Evolutionary conservation across 2,888 invertebrate species (phyloP).

Genomic region (Craniophora ligustri): DNA sequence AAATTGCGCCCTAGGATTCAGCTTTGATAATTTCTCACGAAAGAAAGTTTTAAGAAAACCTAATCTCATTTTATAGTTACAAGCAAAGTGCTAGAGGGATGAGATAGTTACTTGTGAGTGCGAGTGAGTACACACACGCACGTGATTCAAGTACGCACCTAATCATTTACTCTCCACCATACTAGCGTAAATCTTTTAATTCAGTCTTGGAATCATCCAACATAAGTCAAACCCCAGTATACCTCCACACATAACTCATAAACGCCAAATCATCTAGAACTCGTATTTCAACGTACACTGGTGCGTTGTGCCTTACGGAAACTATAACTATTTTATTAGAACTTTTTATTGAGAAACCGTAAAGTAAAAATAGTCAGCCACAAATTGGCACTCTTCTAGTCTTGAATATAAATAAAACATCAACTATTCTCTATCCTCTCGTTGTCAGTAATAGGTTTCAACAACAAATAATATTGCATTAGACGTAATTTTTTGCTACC

Average conservation of each 20-base stretch:
- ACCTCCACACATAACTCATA: neutral
- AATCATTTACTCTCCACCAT: constrained; percentile 60
- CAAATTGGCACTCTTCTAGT: constrained; percentile 65
- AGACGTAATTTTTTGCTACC: constrained; percentile 20
- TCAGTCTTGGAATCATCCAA: constrained; percentile 54
- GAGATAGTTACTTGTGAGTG: constrained; percentile 38
- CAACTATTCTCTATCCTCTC: constrained; percentile 1
- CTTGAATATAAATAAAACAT: constrained; percentile 18
- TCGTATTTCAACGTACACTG: constrained; percentile 47
- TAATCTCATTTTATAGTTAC: constrained; percentile 43
- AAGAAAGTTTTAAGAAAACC: constrained; percentile 34
- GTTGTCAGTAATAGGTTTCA: constrained; percentile 9
- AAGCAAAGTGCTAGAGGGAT: constrained; percentile 23
- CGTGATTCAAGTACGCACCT: constrained; percentile 55
- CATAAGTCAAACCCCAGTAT: constrained; percentile 34
- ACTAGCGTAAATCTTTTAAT: constrained; percentile 54
- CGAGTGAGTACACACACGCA: constrained; percentile 44
- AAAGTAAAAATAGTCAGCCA: constrained; percentile 70
- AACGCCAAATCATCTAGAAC: constrained; percentile 16
- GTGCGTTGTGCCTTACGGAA: constrained; percentile 57
- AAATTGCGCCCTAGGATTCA: too few species aligned
- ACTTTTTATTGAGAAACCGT: constrained; percentile 71
- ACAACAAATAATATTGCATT: constrained; percentile 3
- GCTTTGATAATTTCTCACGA: constrained; percentile 32
- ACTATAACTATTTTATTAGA: constrained; percentile 65